phyloP scores from a whole-genome alignment of 2,888 invertebrate genomes.

The Acanthopleura granulata region DNA sequence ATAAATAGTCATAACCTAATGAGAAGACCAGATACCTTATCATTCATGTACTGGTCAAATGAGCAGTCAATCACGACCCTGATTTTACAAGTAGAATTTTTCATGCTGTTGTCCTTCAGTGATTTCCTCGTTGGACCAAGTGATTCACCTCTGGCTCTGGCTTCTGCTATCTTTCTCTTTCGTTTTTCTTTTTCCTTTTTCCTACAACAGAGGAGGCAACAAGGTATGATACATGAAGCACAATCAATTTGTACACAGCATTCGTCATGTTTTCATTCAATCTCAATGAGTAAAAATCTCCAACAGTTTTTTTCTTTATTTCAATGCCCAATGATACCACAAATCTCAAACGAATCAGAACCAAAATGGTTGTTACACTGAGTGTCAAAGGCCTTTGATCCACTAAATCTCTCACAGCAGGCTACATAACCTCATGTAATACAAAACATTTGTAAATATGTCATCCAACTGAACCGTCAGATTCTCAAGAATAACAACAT shows the following conservation, averaged over 20 bases:
- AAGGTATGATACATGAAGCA: neutral
- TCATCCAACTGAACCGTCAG: too few species aligned
- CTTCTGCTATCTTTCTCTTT: constrained; percentile 79
- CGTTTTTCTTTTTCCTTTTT: constrained; percentile 79
- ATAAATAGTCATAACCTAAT: neutral
- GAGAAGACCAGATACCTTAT: constrained; percentile 72
- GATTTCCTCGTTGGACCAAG: constrained; percentile 81
- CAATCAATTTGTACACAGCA: neutral
- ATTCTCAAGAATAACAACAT: too few species aligned
- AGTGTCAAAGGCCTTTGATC: too few species aligned
- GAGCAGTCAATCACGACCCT: constrained; percentile 89
- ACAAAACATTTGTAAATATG: too few species aligned
- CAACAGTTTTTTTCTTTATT: too few species aligned
- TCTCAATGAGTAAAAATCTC: too few species aligned
- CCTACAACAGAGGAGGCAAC: constrained; percentile 27
- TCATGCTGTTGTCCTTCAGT: constrained; percentile 78
- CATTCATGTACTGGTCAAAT: constrained; percentile 91
- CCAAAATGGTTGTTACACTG: too few species aligned
- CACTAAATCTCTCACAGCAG: too few species aligned
- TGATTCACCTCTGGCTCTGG: constrained; percentile 74
- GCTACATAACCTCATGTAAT: too few species aligned
- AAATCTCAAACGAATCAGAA: too few species aligned
- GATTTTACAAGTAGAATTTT: constrained; percentile 78
- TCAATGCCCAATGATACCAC: too few species aligned
- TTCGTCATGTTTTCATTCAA: too few species aligned